phyloP scores from a whole-genome alignment of 1,140 invertebrate genomes.

The Belonocnema kinseyi region DNA sequence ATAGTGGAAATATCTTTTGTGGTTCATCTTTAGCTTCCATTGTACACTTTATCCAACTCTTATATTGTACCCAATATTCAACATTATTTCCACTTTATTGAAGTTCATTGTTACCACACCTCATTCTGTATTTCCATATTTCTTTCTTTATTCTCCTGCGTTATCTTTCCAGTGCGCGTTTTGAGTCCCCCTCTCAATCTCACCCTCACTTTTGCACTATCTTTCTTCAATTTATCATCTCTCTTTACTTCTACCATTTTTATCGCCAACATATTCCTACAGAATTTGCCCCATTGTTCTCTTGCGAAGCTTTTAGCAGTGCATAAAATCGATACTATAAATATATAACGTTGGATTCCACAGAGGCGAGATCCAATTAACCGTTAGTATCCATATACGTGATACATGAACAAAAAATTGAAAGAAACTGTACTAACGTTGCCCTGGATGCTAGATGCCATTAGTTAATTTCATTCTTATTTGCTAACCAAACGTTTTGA shows the following conservation, averaged over 20 bases:
- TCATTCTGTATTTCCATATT: slow-evolving; percentile 29
- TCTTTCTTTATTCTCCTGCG: slow-evolving; percentile 7
- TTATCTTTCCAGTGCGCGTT: slow-evolving; percentile 8
- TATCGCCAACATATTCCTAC: neutral
- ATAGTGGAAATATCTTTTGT: slow-evolving; percentile 3
- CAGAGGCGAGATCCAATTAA: neutral
- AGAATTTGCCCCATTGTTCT: slow-evolving; percentile 24
- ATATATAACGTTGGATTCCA: neutral
- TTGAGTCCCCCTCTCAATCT: neutral
- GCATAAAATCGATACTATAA: slow-evolving; percentile 13
- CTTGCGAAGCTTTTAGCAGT: neutral
- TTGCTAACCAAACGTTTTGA: no score
- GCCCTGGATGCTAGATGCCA: neutral
- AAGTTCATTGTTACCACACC: slow-evolving; percentile 43
- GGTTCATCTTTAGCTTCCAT: neutral
- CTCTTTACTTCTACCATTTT: neutral
- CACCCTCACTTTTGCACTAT: neutral
- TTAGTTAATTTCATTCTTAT: neutral
- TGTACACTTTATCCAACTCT: slow-evolving; percentile 23
- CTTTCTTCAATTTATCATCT: slow-evolving; percentile 17
- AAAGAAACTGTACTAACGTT: neutral
- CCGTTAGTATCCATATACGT: neutral
- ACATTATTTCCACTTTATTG: slow-evolving; percentile 49
- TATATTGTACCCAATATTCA: slow-evolving; percentile 40
- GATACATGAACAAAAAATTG: neutral